Percentiles rank a stretch among this genome's conserved stretches.
Conservation (phyloP, 1,140 invertebrate species). For the Phortica variegata region DNA sequence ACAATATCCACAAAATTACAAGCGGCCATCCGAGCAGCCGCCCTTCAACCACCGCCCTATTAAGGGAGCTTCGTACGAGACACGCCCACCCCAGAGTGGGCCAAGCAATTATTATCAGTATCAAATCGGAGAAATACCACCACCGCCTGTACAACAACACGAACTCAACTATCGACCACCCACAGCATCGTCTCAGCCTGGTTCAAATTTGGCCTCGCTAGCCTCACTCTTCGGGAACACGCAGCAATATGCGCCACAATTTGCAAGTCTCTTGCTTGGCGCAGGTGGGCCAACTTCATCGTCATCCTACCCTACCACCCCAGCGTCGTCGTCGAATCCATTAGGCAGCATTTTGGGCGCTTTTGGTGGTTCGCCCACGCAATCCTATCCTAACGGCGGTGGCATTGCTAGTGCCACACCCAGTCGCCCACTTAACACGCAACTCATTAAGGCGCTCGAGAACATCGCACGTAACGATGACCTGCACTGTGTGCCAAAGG, state of each 20-base stretch:
- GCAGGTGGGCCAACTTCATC: conserved; percentile 24
- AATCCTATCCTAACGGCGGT: neutral
- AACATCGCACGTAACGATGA: conserved; percentile 76
- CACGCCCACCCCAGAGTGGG: conserved; percentile 27
- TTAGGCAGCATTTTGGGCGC: conserved; percentile 45
- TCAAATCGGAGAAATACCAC: conserved; percentile 50
- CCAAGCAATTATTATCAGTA: conserved; percentile 53
- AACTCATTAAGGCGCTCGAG: conserved; percentile 63
- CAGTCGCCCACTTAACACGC: conserved; percentile 41
- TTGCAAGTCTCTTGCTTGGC: conserved; percentile 48
- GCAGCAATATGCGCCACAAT: conserved; percentile 51
- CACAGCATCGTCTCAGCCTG: conserved; percentile 2
- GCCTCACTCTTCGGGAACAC: conserved; percentile 40
- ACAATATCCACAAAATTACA: conserved; percentile 17
- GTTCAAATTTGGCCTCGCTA: conserved; percentile 36
- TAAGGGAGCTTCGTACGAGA: conserved; percentile 3
- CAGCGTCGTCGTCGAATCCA: conserved; percentile 16
- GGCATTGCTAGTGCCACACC: conserved; percentile 11
- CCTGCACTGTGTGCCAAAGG: conserved; percentile 72
- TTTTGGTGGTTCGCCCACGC: conserved; percentile 18
- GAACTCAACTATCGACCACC: conserved; percentile 41
- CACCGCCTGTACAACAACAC: conserved; percentile 27
- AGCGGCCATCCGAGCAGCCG: conserved; percentile 10
- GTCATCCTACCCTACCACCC: conserved; percentile 23
- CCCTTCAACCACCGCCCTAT: conserved; percentile 12